A percentile compares a stretch with the other conserved stretches of the same genome.
phyloP scores from a whole-genome alignment of 2,797 vertebrate genomes.

The Sardinella longiceps region DNA sequence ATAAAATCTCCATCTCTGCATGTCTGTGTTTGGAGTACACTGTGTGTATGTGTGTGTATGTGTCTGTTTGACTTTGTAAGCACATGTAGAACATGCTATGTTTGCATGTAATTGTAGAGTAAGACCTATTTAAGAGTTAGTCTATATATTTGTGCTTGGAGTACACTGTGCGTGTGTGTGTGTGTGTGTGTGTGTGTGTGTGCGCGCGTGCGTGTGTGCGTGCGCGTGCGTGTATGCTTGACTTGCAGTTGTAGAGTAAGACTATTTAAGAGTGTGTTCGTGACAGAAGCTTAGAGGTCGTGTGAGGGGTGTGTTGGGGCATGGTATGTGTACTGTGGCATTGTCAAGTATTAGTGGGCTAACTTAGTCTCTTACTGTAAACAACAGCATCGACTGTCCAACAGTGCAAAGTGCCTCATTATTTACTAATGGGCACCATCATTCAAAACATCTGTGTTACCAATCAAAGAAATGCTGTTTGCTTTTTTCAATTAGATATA shows the following conservation, averaged over 20 bases:
- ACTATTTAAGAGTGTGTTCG: slow-evolving; percentile 1
- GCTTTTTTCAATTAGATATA: too few species aligned
- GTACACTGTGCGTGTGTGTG: not conserved
- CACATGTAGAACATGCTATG: too few species aligned
- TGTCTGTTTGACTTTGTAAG: too few species aligned
- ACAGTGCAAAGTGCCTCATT: not conserved
- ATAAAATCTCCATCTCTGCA: not conserved
- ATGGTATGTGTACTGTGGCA: not conserved
- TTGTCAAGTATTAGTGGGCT: not conserved
- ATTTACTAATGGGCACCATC: not conserved
- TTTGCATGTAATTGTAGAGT: not conserved
- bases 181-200: too few species aligned
- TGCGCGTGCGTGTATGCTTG: not conserved
- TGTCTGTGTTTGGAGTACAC: not conserved
- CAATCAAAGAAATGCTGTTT: not conserved
- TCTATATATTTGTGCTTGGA: not conserved
- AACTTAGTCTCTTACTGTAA: not conserved
- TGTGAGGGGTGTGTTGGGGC: not conserved
- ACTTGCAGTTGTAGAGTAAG: not conserved
- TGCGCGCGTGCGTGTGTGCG: too few species aligned
- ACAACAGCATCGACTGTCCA: too few species aligned
- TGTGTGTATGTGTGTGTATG: not conserved
- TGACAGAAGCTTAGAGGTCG: not conserved
- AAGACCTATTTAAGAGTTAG: slow-evolving; percentile 7
- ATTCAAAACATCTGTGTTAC: not conserved